phyloP scores from a whole-genome alignment of 2,797 vertebrate genomes.

The Acrossocheilus wenchowensis region DNA sequence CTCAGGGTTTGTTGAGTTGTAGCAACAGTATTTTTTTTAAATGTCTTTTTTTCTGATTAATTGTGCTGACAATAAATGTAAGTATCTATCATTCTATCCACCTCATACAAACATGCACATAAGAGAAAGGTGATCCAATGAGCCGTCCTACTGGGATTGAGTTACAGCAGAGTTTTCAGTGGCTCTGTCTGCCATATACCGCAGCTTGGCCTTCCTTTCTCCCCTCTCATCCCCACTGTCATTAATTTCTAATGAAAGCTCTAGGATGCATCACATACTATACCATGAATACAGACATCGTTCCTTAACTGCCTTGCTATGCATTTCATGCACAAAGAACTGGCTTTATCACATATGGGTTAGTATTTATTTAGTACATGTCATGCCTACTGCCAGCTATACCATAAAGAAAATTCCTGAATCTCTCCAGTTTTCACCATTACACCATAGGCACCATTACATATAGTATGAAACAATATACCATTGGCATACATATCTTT shows the following conservation, averaged over 20 bases:
- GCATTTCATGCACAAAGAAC: not conserved
- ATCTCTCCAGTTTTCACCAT: too few relatives aligned
- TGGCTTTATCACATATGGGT: not conserved
- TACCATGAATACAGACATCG: not conserved
- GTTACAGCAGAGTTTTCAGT: conserved; percentile 47
- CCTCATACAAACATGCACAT: not conserved
- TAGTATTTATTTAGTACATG: not conserved
- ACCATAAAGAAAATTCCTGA: not conserved
- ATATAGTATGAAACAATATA: not conserved
- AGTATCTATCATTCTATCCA: conserved; percentile 9
- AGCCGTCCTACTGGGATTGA: conserved; percentile 44
- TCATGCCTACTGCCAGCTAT: not conserved
- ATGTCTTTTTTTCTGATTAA: too few relatives aligned
- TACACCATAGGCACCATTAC: too few relatives aligned
- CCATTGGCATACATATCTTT: too few relatives aligned
- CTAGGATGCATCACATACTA: conserved; percentile 21
- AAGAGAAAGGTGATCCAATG: conserved; percentile 58
- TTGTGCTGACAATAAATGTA: not conserved
- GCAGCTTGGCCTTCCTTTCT: conserved; percentile 46
- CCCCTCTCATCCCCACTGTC: conserved; percentile 47
- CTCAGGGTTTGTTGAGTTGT: too few relatives aligned
- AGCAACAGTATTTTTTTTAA: too few relatives aligned
- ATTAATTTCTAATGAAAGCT: conserved; percentile 68
- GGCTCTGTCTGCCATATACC: conserved; percentile 52
- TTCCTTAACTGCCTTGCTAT: not conserved